Evolutionary conservation across 2,113 vertebrate species (phyloP), one percentile per base, ranked within the genome.

Genomic region (Gambusia affinis): DNA sequence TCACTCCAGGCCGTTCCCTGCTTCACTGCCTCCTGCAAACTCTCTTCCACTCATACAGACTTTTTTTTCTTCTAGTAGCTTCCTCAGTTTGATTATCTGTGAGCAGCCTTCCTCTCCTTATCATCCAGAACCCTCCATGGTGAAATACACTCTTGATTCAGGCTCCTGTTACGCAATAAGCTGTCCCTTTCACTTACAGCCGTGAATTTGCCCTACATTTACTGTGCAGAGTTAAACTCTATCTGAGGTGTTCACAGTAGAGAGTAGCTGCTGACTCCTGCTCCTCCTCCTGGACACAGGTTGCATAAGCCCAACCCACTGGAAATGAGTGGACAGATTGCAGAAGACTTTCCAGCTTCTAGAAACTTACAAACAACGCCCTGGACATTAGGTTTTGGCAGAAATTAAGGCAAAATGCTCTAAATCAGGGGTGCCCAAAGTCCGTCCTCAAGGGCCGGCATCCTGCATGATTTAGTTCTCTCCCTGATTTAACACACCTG

Each of bases 231-330:
- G 17, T 19, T 47, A 6, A 47, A 19, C 17, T 5, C 17, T 17
- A 47, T 61, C 85, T 73, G 28, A 67, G 28, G 67, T n/a, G 14
- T 28, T 31, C 33, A 31, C 63, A 54, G 39, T 12, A 22, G 15
- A 30, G 12, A 51, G 37, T 11, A 37, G 2, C 42, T 24, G 10
- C 60, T 81, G 76, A 76, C 66, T 72, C 66, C 54, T 83, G 76
- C 27, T 70, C 88, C 92, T 80, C 72, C 89, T 92, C 84, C 84
- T 89, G 92, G 87, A 29, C 71, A 70, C 3, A 2, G 39, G 24
- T 67, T 70, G 83, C 65, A 81, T 68, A 80, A 66, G 30, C n/a
- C 44, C 44, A 47, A 47, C 44, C 68, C 42, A 64, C 22, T 76
- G 29, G 33, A 79, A 81, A 60, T 44, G 42, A 39, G 63, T 42